Conservation (phyloP, 2,113 vertebrate genomes). For the Trichomycterus rosablanca region DNA sequence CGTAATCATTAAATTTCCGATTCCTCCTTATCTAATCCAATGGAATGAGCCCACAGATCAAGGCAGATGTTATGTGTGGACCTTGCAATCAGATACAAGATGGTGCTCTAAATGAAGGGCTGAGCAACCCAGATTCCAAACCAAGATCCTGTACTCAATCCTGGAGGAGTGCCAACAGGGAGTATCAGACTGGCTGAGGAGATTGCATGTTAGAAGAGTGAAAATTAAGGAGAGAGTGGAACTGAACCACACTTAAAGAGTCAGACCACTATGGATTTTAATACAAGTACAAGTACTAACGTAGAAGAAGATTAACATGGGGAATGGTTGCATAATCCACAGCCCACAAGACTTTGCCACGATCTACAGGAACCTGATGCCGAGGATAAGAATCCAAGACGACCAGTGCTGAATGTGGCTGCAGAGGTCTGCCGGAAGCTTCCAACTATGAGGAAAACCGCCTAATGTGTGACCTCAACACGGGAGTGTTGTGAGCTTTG, state of each 20-base stretch:
- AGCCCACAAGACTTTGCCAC: no score
- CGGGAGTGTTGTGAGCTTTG: no score
- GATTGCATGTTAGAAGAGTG: slow-evolving; percentile 41
- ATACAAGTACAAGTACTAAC: no score
- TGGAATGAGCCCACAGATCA: slow-evolving; percentile 31
- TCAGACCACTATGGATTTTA: slow-evolving; percentile 37
- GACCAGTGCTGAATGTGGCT: no score
- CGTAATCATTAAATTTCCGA: slow-evolving; percentile 40
- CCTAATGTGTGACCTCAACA: no score
- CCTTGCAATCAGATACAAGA: slow-evolving; percentile 43
- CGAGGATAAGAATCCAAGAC: no score
- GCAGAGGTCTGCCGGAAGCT: no score
- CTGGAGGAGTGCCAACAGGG: slow-evolving; percentile 39
- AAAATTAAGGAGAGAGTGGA: slow-evolving; percentile 45
- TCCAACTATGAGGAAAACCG: no score
- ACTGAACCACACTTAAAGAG: slow-evolving; percentile 23
- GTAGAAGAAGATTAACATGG: no score
- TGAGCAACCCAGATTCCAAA: slow-evolving; percentile 44
- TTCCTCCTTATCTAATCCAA: slow-evolving; percentile 37
- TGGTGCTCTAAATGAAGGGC: slow-evolving; percentile 39
- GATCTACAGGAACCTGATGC: no score
- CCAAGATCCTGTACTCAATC: slow-evolving; percentile 39
- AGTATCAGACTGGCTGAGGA: slow-evolving; percentile 28
- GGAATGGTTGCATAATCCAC: no score
- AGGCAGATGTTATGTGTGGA: slow-evolving; percentile 33